Evolutionary conservation across 2,113 vertebrate species (phyloP).

Genomic region (Pheucticus melanocephalus): DNA sequence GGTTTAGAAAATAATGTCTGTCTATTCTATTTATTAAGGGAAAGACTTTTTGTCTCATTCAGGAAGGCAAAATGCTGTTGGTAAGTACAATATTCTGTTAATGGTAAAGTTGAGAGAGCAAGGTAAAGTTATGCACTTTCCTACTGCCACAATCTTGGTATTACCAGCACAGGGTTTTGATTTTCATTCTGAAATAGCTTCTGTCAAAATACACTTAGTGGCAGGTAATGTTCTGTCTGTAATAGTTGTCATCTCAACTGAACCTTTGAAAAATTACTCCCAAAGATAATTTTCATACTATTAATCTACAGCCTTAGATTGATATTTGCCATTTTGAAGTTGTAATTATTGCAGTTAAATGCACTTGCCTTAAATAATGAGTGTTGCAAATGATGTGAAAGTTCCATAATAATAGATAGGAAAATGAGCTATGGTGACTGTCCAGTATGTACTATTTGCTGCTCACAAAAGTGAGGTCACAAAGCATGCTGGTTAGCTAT

Average conservation of each 20-base stretch:
- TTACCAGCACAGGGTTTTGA: not conserved
- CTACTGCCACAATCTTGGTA: not conserved
- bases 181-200: not conserved
- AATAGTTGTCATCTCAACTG: not conserved
- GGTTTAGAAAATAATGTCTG: conserved; percentile 19
- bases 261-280: not conserved
- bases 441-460: not conserved
- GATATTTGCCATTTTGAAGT: not conserved
- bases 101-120: not conserved
- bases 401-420: not conserved
- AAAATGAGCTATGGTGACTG: not conserved
- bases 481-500: not conserved
- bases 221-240: not conserved
- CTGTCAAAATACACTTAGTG: not conserved
- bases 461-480: not conserved
- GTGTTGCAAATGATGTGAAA: not conserved
- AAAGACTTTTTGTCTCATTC: conserved; percentile 79
- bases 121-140: not conserved
- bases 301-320: not conserved
- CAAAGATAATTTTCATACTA: not conserved
- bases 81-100: conserved; percentile 74
- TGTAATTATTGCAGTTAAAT: not conserved
- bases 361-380: not conserved
- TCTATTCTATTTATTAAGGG: conserved; percentile 73
- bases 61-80: conserved; percentile 82